Base-by-base conservation (phyloP, 1,140 invertebrate species). In the Lanistes nyassanus region DNA sequence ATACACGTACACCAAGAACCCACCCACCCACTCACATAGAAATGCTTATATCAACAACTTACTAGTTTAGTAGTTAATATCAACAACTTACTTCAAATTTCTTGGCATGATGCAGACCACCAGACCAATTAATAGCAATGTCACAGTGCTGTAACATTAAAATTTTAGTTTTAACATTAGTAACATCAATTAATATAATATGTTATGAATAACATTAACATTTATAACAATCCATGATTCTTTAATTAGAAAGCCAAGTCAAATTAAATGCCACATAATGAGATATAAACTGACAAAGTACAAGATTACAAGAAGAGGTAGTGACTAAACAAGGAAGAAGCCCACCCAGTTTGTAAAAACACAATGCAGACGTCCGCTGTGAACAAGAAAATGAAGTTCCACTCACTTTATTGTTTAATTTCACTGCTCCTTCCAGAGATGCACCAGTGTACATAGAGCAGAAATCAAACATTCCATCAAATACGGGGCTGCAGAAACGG, bases 121-220 rank as follows among this genome's bases (percentile, higher is more conserved):
- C 98, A 6, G 97, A 97, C 98, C 98, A 99, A 89, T 99, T 99
- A 29, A 99, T 95, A 19, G 97, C 98, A 80, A 99, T 99, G 88
- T 99, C 98, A 89, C 89, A 88, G 71, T 86, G 84, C 85, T 90
- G 80, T 55, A 83, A 67, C 55, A 26, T 29, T 21, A 29, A 16
- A 36, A 66, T 6, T 36, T 23, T 29, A 23, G 23, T 31, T 31
- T 34, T 23, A 26, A 11, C 29, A 9, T 9, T 66, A 31, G 31
- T 66, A 11, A 66, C 23, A 66, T 31, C 29, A 16, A 31, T 6
- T 1, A 31, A 66, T 13, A 13, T 13, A 13, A 23, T 11, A 13
- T 11, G 13, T 13, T 11, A 53, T 53, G 51, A 53, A 53, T 13
- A 53, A 13, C 23, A 13, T 11, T 13, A 53, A 53, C 23, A 23